Percentiles rank a stretch among this genome's conserved stretches.
Conservation (phyloP, 1,140 invertebrate genomes). For the Oncopodura yosiiana region DNA sequence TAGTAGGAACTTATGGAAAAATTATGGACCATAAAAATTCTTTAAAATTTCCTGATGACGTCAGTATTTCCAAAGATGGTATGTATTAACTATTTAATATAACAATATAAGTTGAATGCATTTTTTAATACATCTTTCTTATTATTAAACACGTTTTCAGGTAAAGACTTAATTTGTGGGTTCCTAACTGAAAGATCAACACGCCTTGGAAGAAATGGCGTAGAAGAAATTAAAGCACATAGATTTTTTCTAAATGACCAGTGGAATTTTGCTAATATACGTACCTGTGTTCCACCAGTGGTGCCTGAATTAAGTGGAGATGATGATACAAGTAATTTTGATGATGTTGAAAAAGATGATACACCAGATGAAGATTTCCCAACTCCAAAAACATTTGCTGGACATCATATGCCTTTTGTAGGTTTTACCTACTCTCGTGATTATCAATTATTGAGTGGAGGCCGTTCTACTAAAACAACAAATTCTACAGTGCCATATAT, state of each 20-base stretch:
- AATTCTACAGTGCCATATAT: too few species aligned
- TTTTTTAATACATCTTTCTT: too few species aligned
- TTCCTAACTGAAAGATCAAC: conserved; percentile 85
- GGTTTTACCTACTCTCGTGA: conserved; percentile 95
- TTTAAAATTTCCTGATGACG: conserved; percentile 85
- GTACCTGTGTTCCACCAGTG: conserved; percentile 87
- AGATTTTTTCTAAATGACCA: conserved; percentile 93
- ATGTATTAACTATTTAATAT: too few species aligned
- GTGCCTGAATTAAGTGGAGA: conserved; percentile 90
- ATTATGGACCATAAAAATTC: conserved; percentile 99
- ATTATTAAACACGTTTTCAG: too few species aligned
- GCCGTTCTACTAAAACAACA: not conserved
- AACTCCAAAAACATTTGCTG: conserved; percentile 91
- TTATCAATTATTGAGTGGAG: conserved; percentile 52
- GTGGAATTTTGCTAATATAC: conserved; percentile 94
- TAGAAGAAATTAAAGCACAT: conserved; percentile 91
- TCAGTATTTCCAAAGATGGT: conserved; percentile 81
- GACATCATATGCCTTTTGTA: conserved; percentile 96
- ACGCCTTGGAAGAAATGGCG: conserved; percentile 83
- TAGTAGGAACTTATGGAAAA: conserved; percentile 96
- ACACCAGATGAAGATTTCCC: conserved; percentile 84
- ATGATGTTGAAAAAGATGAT: conserved; percentile 90
- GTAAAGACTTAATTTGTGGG: conserved; percentile 84
- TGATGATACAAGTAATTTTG: conserved; percentile 97
- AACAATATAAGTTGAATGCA: too few species aligned